These are phyloP conservation scores for Petrolisthes cinctipes DNA, from an alignment of 2,888 invertebrate genomes.

Conservation along the genomic window DNA sequence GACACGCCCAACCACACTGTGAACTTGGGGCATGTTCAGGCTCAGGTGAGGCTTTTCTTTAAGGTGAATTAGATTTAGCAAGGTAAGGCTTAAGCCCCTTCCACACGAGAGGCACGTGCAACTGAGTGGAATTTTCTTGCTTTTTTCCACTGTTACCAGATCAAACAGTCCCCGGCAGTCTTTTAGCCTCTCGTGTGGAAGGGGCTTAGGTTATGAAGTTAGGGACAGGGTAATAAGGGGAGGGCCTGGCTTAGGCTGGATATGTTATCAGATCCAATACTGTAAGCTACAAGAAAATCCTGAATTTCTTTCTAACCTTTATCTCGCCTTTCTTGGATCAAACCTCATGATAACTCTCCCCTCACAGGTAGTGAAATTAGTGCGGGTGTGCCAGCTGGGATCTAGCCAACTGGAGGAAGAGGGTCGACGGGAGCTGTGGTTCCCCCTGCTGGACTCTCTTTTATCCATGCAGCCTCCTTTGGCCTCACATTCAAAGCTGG, in stretches of 20 bases:
- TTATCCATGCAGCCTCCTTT: constrained; percentile 70
- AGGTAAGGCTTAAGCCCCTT: too few relatives aligned
- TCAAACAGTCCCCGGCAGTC: too few relatives aligned
- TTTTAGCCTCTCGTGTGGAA: too few relatives aligned
- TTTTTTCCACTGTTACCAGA: too few relatives aligned
- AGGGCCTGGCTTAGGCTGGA: too few relatives aligned
- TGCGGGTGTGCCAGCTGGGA: constrained; percentile 58
- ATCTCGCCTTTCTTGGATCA: neutral
- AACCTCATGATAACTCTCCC: too few relatives aligned
- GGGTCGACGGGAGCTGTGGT: constrained; percentile 72
- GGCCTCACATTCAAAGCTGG: constrained; percentile 22
- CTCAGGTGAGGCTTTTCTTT: constrained; percentile 34
- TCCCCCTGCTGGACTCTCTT: constrained; percentile 71
- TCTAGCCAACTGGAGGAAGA: constrained; percentile 69
- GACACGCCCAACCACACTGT: neutral
- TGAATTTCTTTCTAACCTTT: neutral
- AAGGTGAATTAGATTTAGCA: too few relatives aligned
- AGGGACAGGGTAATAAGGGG: too few relatives aligned
- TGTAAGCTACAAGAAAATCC: neutral
- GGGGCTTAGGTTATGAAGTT: too few relatives aligned
- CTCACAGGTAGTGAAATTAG: constrained; percentile 56
- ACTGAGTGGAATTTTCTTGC: too few relatives aligned
- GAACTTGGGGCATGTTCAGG: constrained; percentile 46
- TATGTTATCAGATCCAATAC: too few relatives aligned
- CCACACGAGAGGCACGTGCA: too few relatives aligned